Evolutionary conservation across 2,888 invertebrate genomes (phyloP), one percentile per base, ranked within the genome.

Genomic region (Ochropleura leucogaster): DNA sequence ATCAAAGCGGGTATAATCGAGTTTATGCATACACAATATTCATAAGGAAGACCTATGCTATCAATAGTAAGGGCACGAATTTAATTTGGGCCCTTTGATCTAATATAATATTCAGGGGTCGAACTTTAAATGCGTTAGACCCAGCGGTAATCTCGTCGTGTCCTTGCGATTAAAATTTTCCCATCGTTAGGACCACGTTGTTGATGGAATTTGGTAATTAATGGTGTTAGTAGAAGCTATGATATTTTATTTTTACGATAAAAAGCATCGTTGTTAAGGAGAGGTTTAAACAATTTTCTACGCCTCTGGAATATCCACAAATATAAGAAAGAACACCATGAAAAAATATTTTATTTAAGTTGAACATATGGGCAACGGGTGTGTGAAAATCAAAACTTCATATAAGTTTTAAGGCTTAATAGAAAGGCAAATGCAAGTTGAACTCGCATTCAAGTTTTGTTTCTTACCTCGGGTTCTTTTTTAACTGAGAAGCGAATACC

Each of bases 11-110:
- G 72, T 83, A 82, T 90, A 91, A 92, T 92, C 83, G 87, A 93
- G 91, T 92, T 90, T 77, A 84, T 85, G 73, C 74, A 86, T 81
- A 77, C 66, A 71, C 89, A 90, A 91, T 92, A 93, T 93, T 92
- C 90, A 93, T 92, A 89, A 87, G 89, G 87, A 89, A 91, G 91
- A 87, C 87, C 85, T 83, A 80, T 76, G 84, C 86, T 89, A 92
- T 92, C 90, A 90, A 88, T 88, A 86, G 83, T 85, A 80, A 86
- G 84, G 88, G 82, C 85, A 88, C 89, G 90, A 93, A 93, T 93
- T 93, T 88, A 92, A 93, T 93, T 93, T 91, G 85, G 88, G 86
- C 89, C 91, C 91, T 91, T 90, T 93, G 89, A 91, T 92, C 91
- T 92, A 91, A 93, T 92, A 90, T 91, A 89, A 93, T 93, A 92